Evolutionary conservation across 2,797 vertebrate species (phyloP), one percentile per base, ranked within the genome.

Genomic region (Sparidentex hasta): DNA sequence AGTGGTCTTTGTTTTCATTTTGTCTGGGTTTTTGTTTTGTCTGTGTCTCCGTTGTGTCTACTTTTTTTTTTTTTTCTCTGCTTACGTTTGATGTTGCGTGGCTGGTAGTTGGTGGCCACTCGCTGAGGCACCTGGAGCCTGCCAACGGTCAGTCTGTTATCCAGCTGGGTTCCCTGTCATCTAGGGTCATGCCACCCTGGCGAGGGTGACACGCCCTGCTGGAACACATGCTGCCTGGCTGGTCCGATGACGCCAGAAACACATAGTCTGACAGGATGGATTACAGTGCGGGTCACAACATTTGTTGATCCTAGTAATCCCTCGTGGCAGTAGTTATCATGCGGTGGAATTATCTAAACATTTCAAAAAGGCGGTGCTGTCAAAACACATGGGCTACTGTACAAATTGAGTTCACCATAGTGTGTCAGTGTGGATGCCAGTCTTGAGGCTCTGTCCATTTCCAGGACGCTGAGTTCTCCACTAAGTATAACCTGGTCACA

Each of bases 21-120:
- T 7, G 89, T 90, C 90, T 91, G 85, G 56, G 43, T 56, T 83
- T 82, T 86, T 92, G 89, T 93, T 93, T 90, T 56, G 90, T 93
- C 92, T 92, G 71, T 1, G 59, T 51, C 69, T 82, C 55, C 44
- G 12, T 85, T 85, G 83, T 69, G 85, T 90, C 83, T 87, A 20
- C 50, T 79, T 61, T 70, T 33, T 33, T 29, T 29, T 29, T 29
- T 29, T 29, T 29, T 7, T 7, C 7, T 58, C 65, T 83, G 85
- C 84, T 87, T 71, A 78, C 5, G 61, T 86, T 90, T 85, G 81
- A 88, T 89, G 87, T 87, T 0, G 61, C 21, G 57, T 51, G 85
- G 79, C 87, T 54, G 72, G 63, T 66, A 69, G 77, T 80, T 58
- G 75, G 65, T 80, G 48, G 68, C 71, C 71, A 2, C 67, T 83